Base-by-base conservation (phyloP, 2,113 vertebrate genomes). In the Cariama cristata region DNA sequence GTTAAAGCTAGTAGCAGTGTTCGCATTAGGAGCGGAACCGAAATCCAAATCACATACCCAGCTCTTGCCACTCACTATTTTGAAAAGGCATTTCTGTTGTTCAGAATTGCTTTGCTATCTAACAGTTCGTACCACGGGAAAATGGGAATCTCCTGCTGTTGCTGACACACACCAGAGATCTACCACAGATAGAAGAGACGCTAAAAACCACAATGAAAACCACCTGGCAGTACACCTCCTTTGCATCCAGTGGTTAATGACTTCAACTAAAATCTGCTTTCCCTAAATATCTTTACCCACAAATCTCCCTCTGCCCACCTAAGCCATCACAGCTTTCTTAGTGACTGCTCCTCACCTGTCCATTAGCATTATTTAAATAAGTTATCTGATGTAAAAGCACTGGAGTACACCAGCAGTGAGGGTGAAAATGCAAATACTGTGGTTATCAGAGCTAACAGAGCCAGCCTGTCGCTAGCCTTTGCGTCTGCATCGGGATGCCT, bases 401-500 rank as follows among this genome's bases (percentile, higher is more conserved):
- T 59, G 62, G 32, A 59, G 40, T 55, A 86, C 94, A 79, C 77
- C n/a, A 5, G 67, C 88, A 90, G 35, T 93, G 45, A 84, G 74
- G 79, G 22, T 63, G 23, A 80, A 95, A 95, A 92, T 93, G 88
- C 64, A 97, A 86, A 95, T 45, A 12, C 66, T 64, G 52, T 71
- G 38, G 74, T 96, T 96, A 94, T 91, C 88, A 52, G 76, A 90
- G 77, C 42, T 75, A 90, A 75, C 88, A 97, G 88, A 97, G 76
- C 26, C 79, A 92, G 75, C 11, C 74, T 91, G 88, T 24, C 84
- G 60, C 90, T 88, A 88, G 55, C 33, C 42, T 67, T 11, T 63
- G 67, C 91, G 53, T 1, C 6, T 52, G 79, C 67, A 33, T n/a
- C 9, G 82, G 45, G 79, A 76, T 58, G 44, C 59, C 4, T 5